Evolutionary conservation across 2,888 invertebrate genomes (phyloP).

Genomic region (Monoplex corrugatus): DNA sequence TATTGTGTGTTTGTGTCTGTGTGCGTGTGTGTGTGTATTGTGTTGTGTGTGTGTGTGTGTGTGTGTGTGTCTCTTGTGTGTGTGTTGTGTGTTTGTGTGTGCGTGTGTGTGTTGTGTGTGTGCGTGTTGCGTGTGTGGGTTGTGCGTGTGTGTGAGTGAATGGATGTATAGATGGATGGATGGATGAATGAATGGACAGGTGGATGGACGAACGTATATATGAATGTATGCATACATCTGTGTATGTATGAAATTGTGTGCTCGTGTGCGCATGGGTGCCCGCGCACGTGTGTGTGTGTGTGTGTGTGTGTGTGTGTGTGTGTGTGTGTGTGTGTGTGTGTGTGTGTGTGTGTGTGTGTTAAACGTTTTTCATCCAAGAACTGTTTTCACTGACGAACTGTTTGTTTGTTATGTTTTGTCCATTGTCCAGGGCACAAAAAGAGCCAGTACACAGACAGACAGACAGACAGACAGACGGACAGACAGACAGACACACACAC

Average conservation of each 20-base stretch:
- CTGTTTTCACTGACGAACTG: too few species aligned
- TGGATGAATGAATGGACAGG: not conserved
- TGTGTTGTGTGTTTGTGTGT: conserved; percentile 11
- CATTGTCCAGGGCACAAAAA: not conserved
- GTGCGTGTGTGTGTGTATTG: not conserved
- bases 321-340: conserved; percentile 8
- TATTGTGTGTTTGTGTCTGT: too few species aligned
- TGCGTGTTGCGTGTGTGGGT: too few species aligned
- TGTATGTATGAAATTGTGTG: not conserved
- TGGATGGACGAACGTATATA: too few species aligned
- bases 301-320: conserved; percentile 18
- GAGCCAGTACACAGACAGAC: not conserved
- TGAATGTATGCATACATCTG: not conserved
- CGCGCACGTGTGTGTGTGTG: conserved; percentile 2
- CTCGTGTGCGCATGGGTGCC: not conserved
- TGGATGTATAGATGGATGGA: not conserved
- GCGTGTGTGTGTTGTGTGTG: not conserved
- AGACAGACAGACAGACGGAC: not conserved
- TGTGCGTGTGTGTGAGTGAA: not conserved
- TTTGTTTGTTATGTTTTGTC: too few species aligned
- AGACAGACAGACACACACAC: conserved; percentile 17
- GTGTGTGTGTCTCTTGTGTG: not conserved
- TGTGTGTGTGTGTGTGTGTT: not conserved
- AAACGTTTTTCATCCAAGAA: too few species aligned
- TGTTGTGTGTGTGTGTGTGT: not conserved